Evolutionary conservation across 2,888 invertebrate species (phyloP).

Genomic region (Odontocerum albicorne): DNA sequence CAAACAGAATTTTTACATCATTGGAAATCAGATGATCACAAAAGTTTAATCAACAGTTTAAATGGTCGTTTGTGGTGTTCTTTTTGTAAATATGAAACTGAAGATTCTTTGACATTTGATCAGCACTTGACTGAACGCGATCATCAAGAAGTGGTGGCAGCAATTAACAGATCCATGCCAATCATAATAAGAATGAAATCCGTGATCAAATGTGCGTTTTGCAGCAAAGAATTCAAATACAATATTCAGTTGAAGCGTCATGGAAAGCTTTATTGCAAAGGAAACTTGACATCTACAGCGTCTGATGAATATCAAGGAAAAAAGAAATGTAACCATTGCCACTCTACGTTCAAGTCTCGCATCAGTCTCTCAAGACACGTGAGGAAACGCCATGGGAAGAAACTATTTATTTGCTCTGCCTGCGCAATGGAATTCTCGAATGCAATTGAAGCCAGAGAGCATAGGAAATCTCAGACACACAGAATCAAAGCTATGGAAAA

Average conservation of each 20-base stretch:
- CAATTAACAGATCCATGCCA: conserved; percentile 79
- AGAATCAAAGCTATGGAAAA: conserved; percentile 59
- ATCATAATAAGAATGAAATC: conserved; percentile 72
- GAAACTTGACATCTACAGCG: conserved; percentile 50
- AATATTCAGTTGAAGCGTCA: conserved; percentile 74
- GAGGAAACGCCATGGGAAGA: conserved; percentile 60
- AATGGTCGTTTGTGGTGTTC: conserved; percentile 71
- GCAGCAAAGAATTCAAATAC: conserved; percentile 69
- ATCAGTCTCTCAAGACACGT: conserved; percentile 69
- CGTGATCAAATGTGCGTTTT: conserved; percentile 65
- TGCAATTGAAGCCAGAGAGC: conserved; percentile 62
- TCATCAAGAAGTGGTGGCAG: conserved; percentile 73
- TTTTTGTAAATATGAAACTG: conserved; percentile 71
- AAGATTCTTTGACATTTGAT: conserved; percentile 65
- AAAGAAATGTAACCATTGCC: conserved; percentile 64
- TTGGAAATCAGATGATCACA: conserved; percentile 70
- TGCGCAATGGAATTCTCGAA: conserved; percentile 67
- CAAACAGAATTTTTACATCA: conserved; percentile 70
- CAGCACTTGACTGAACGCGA: conserved; percentile 65
- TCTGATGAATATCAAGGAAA: conserved; percentile 67
- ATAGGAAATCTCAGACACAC: conserved; percentile 67
- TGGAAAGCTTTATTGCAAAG: conserved; percentile 49
- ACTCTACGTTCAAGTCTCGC: conserved; percentile 60
- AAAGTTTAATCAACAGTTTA: conserved; percentile 50
- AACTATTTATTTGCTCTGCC: conserved; percentile 66